phyloP scores from a whole-genome alignment of 2,888 invertebrate genomes.

The Calliopum simillimum region DNA sequence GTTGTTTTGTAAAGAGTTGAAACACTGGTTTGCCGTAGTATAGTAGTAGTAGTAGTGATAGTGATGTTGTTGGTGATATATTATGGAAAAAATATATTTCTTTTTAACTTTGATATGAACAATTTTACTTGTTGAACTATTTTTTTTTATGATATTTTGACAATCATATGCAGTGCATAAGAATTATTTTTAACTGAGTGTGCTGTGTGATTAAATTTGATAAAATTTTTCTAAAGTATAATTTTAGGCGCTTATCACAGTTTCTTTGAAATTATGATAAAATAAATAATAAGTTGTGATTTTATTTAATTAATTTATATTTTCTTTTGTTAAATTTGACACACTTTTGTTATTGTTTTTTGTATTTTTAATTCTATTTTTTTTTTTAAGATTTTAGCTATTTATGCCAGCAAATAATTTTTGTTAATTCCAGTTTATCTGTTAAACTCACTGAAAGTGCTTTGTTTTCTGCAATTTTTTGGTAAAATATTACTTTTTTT shows the following conservation, averaged over 20 bases:
- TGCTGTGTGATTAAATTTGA: background rate
- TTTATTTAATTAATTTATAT: too few species aligned
- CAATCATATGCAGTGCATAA: background rate
- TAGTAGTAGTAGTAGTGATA: too few species aligned
- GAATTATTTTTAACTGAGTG: too few species aligned
- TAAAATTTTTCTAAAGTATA: background rate
- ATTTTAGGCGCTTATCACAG: conserved; percentile 23
- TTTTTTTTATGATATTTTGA: background rate
- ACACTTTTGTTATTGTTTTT: background rate
- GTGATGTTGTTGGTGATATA: too few species aligned
- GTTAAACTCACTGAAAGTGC: background rate
- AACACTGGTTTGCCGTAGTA: too few species aligned
- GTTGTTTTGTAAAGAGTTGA: too few species aligned
- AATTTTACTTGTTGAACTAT: conserved; percentile 7
- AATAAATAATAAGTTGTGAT: background rate
- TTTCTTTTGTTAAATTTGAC: background rate
- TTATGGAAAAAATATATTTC: too few species aligned
- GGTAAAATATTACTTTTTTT: background rate
- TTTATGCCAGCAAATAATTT: too few species aligned
- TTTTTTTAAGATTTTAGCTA: background rate
- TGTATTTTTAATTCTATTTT: background rate
- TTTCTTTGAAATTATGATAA: background rate
- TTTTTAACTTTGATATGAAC: conserved; percentile 6
- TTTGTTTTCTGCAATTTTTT: background rate
- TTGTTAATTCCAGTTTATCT: too few species aligned